Base-by-base conservation (phyloP, 1,140 invertebrate genomes). In the Drosophila kohkoa region DNA sequence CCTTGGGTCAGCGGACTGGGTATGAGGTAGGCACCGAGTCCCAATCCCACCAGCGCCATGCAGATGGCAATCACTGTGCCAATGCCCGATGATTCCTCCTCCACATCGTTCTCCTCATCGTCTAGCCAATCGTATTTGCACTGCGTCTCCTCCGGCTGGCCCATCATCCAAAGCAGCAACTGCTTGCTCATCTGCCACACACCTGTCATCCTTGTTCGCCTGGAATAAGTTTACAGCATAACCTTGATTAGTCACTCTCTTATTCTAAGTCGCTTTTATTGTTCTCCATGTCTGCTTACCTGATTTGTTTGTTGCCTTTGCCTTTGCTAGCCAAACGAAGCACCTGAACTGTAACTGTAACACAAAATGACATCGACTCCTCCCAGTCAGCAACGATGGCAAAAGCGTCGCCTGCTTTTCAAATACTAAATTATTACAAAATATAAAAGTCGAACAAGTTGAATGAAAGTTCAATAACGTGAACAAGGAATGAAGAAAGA, bases 21-120 rank as follows among this genome's bases (percentile, higher is more conserved):
- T 8, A 49, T 30, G 16, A 67, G 11, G 20, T 67, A 54, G 1
- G 60, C 28, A 3, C 41, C 60, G 3, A 75, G 38, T 10, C 82
- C 65, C 1, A 82, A 5, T 0, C 48, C 32, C 4, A 46, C 32
- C 13, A 87, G 66, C 7, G 20, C 30, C n/a, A 66, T 35, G 6
- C 64, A 80, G 6, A 83, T 64, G 0, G 62, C 15, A 16, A 81
- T n/a, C 0, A 77, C 54, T 1, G 75, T 85, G 3, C 41, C 8
- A 1, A 82, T 16, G 35, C 82, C 82, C 5, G 82, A 81, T 0
- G 71, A 75, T 3, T 81, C 70, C 25, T 81, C 78, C 1, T 43
- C 1, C 0, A 25, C 3, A 25, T 49, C 13, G 5, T 0, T 13
- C 1, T 60, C 32, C 0, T 60, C 63, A 0, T 74, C 74, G n/a